Conservation (phyloP, 2,888 invertebrate genomes). For the Leucophenga montana region DNA sequence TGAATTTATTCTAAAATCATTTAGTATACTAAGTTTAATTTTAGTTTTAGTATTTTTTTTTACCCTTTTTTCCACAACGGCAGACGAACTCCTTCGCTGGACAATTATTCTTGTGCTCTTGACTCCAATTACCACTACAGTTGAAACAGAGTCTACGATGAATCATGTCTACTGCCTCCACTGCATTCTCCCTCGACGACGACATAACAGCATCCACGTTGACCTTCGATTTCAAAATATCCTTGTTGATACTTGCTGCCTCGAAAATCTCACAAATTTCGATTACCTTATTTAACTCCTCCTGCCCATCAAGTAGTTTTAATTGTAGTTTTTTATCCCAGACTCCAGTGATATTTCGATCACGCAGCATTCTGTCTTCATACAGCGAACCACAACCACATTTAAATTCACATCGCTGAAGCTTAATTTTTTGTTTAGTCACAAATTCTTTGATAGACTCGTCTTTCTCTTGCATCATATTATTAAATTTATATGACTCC, state of each 20-base stretch:
- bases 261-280: constrained; percentile 35
- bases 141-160: constrained; percentile 29
- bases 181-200: no score
- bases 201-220: neutral
- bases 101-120: neutral
- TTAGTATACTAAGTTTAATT: no score
- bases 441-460: no score
- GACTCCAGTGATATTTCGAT: constrained; percentile 39
- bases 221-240: constrained; percentile 12
- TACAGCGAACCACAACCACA: constrained; percentile 36
- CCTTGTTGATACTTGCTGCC: constrained; percentile 29
- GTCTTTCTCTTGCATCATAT: constrained; percentile 35
- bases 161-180: neutral
- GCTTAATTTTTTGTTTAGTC: no score
- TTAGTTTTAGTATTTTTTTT: no score
- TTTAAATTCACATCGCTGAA: constrained; percentile 40
- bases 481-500: constrained; percentile 42
- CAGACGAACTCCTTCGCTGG: no score
- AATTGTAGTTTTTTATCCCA: constrained; percentile 38
- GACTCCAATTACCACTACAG: constrained; percentile 25
- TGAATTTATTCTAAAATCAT: no score
- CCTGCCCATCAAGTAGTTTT: constrained; percentile 35
- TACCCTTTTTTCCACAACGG: no score
- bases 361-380: constrained; percentile 40
- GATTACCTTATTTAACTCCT: constrained; percentile 34